Percentiles rank a stretch among this genome's conserved stretches.
Evolutionary conservation across 2,113 vertebrate genomes (phyloP).

Genomic region (Oreamnos americanus): DNA sequence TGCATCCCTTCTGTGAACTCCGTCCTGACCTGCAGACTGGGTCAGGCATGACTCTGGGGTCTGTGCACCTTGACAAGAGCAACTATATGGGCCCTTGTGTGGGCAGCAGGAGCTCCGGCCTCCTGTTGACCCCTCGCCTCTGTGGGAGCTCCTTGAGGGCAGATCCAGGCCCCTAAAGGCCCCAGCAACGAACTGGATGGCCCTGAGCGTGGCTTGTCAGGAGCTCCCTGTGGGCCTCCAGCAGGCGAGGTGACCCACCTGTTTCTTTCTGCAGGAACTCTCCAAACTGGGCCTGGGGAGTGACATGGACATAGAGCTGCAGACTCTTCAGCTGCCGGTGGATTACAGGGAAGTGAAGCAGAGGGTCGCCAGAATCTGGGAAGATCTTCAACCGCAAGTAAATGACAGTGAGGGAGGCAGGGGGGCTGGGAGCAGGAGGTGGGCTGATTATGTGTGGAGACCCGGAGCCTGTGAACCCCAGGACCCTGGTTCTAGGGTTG

Average conservation of each 20-base stretch:
- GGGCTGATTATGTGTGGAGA: neutral
- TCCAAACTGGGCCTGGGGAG: constrained; percentile 81
- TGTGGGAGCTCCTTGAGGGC: neutral
- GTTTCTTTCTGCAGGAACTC: constrained; percentile 78
- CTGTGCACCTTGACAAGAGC: rapidly evolving
- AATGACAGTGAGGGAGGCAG: neutral
- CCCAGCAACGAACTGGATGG: neutral
- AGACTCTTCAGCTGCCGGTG: constrained; percentile 83
- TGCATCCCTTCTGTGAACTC: neutral
- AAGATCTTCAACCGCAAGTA: constrained; percentile 85
- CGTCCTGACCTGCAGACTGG: neutral
- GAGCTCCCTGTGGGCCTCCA: neutral
- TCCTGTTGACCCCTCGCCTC: neutral
- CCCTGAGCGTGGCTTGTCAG: neutral
- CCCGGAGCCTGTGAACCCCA: neutral
- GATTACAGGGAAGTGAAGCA: constrained; percentile 83
- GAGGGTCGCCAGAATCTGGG: constrained; percentile 83
- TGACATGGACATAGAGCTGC: constrained; percentile 64
- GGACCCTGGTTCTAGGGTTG: neutral
- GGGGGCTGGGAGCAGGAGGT: rapidly evolving
- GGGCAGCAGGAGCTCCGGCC: rapidly evolving
- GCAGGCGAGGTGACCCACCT: rapidly evolving
- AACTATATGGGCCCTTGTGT: rapidly evolving
- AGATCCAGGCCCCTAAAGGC: neutral
- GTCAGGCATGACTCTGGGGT: neutral